Evolutionary conservation across 1,140 invertebrate genomes (phyloP).

Genomic region (Ooceraea biroi): DNA sequence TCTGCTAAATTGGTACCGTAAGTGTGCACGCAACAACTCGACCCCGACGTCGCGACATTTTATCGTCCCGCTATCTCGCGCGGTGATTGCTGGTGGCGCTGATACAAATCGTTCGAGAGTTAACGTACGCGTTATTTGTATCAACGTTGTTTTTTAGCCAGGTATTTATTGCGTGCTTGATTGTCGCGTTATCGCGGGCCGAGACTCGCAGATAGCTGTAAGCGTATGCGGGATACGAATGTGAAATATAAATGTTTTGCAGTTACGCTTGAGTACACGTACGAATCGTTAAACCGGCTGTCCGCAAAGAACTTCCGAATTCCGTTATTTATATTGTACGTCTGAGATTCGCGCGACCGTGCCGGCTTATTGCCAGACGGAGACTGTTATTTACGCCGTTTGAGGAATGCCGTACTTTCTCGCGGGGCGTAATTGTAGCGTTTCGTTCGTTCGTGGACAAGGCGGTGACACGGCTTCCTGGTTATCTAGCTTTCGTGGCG

Average conservation of each 20-base stretch:
- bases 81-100: not conserved
- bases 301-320: not conserved
- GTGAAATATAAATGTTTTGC: not conserved
- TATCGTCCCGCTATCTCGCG: not conserved
- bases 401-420: slow-evolving; percentile 35
- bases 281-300: not conserved
- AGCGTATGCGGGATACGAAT: not conserved
- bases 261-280: not conserved
- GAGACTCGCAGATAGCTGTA: no score
- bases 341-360: not conserved
- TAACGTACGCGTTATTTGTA: no score
- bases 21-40: not conserved
- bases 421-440: not conserved
- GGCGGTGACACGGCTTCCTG: not conserved
- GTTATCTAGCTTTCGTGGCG: not conserved
- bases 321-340: not conserved
- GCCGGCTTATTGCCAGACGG: not conserved
- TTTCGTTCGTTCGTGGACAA: not conserved
- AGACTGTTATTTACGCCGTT: slow-evolving; percentile 55
- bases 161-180: no score
- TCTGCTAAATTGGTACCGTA: not conserved
- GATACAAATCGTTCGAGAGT: no score
- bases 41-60: not conserved
- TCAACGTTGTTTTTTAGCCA: no score
- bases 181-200: no score